Conservation (phyloP, 2,797 vertebrate genomes). For the Chromobotia macracanthus region DNA sequence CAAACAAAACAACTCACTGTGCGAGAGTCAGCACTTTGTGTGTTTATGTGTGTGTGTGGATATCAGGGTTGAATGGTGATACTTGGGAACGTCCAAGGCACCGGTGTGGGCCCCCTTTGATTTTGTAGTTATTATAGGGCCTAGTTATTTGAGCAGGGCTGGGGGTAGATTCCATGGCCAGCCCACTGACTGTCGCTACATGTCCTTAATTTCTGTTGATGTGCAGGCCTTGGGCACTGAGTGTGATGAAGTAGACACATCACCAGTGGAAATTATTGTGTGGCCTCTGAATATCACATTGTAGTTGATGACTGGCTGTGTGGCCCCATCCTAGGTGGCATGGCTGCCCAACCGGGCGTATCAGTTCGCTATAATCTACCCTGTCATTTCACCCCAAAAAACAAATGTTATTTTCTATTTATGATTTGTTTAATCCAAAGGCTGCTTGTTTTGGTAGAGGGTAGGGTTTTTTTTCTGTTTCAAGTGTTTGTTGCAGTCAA, state of each 20-base stretch:
- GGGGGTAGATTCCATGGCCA: constrained; percentile 68
- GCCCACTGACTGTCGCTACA: constrained; percentile 77
- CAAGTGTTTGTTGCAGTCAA: neutral
- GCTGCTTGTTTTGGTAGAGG: constrained; percentile 6
- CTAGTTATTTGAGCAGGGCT: constrained; percentile 73
- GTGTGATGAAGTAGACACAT: constrained; percentile 76
- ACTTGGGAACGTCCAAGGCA: constrained; percentile 45
- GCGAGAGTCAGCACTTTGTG: constrained; percentile 55
- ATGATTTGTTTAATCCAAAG: neutral
- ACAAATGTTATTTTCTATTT: neutral
- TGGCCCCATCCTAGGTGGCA: constrained; percentile 16
- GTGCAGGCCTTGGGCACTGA: constrained; percentile 77
- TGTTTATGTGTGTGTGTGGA: constrained; percentile 53
- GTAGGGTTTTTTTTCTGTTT: constrained; percentile 28
- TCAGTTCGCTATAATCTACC: neutral
- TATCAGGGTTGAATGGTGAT: constrained; percentile 67
- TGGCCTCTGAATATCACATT: constrained; percentile 52
- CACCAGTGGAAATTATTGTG: constrained; percentile 64
- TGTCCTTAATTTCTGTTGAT: constrained; percentile 85
- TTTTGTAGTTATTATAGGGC: constrained; percentile 73
- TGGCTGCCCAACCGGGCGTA: neutral
- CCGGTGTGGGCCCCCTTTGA: constrained; percentile 69
- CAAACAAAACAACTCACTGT: constrained; percentile 61
- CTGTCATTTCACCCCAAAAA: neutral
- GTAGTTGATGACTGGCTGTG: constrained; percentile 42